Evolutionary conservation across 2,888 invertebrate species (phyloP), one percentile per base, ranked within the genome.

Genomic region (Halictus quadricinctus): DNA sequence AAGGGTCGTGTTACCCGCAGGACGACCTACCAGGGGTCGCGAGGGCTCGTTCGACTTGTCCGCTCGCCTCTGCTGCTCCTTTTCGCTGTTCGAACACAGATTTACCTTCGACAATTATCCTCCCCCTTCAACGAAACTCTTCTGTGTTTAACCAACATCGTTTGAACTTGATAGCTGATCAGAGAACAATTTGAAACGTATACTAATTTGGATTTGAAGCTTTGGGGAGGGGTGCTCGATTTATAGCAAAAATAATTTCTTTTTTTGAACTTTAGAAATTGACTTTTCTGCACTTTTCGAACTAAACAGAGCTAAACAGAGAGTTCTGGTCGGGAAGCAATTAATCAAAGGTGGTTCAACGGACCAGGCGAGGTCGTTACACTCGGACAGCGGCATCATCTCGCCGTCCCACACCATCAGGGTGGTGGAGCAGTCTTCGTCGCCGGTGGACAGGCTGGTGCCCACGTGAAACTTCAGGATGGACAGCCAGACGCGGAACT

Each of bases 331-430:
- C 8, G 64, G 6, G 21, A 7, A 29, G 43, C 15, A 77, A 66
- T 83, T 82, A 82, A 76, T 75, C n/a, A 50, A 46, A 58, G 58
- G 10, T 13, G 46, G 15, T 80, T 50, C 0, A 7, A 94, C 96
- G 96, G 93, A 97, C 97, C 97, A 98, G 94, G 97, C 97, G 89
- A 97, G 96, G 95, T 97, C 97, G 93, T 97, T 97, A 95, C 97
- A 97, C 41, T 97, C 97, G 91, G 97, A 96, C 92, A 97, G 95
- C 74, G 97, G 97, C 91, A 94, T 93, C 90, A 95, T 93, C 76
- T 94, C 95, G 4, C 98, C 98, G 93, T 98, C 98, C 98, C 98
- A 98, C 90, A 98, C 96, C 95, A 97, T 97, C 91, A 98, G 95
- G 95, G 97, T 97, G 87, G 97, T 97, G 69, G 97, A 96, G 94